Evolutionary conservation across 2,113 vertebrate species (phyloP).

Genomic region (Herpailurus yagouaroundi): DNA sequence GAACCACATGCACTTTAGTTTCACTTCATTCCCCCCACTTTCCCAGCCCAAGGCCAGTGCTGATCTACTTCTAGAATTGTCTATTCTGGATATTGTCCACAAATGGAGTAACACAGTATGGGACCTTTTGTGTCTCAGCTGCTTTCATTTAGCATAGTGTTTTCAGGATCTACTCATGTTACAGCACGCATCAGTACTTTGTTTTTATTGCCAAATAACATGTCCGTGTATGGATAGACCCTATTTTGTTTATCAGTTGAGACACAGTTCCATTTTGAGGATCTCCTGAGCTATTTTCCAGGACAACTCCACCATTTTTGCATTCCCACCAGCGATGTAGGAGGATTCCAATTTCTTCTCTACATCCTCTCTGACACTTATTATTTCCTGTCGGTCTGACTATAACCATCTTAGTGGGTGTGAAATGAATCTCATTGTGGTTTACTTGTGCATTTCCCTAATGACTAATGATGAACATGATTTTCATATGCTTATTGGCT

Average conservation of each 20-base stretch:
- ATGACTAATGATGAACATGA: not conserved
- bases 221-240: not conserved
- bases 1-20: not conserved
- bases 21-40: not conserved
- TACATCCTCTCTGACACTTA: not conserved
- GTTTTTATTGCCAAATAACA: not conserved
- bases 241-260: not conserved
- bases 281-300: conserved; percentile 21
- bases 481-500: not conserved
- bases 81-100: not conserved
- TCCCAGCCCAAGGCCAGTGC: not conserved
- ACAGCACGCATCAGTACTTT: not conserved
- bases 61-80: not conserved
- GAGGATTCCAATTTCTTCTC: not conserved
- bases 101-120: not conserved
- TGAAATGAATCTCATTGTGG: not conserved
- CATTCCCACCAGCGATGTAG: not conserved
- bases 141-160: not conserved
- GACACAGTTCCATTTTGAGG: not conserved
- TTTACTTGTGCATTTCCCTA: conserved; percentile 1
- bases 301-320: not conserved
- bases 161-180: not conserved
- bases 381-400: not conserved
- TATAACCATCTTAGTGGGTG: not conserved
- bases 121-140: not conserved